These are phyloP conservation scores for Strix occidentalis DNA, from an alignment of 2,797 vertebrate species.

Conservation along the genomic window DNA sequence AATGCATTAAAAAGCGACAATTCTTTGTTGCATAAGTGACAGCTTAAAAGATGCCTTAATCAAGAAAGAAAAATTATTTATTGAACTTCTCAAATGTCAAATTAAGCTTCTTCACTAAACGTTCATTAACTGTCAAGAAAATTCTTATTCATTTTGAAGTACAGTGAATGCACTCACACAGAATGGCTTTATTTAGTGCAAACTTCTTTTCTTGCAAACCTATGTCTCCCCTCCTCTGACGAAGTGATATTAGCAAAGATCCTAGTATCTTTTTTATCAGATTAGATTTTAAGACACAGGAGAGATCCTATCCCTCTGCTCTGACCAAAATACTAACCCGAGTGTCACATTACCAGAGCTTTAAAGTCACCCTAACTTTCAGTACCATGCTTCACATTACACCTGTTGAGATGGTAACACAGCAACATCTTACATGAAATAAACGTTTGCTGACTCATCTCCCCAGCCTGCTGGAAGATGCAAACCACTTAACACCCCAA, in stretches of 20 bases:
- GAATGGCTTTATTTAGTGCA: neutral
- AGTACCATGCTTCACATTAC: neutral
- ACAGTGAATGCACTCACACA: neutral
- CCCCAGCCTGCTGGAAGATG: neutral
- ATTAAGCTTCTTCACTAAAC: slow-evolving; percentile 9
- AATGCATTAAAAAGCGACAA: neutral
- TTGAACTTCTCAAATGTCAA: slow-evolving; percentile 24
- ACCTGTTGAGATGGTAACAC: neutral
- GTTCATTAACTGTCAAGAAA: slow-evolving; percentile 19
- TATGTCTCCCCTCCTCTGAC: neutral
- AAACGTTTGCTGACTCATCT: neutral
- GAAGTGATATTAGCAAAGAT: neutral
- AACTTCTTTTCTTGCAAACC: neutral
- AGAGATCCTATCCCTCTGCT: neutral
- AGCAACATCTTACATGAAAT: neutral
- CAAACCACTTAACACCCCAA: neutral
- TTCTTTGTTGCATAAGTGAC: neutral
- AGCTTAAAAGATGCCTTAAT: slow-evolving; percentile 34
- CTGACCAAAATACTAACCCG: neutral
- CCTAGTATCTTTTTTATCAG: neutral
- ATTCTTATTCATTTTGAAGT: slow-evolving; percentile 4
- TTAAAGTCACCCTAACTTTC: neutral
- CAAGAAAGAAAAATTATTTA: slow-evolving; percentile 7
- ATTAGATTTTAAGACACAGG: neutral
- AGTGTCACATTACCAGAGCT: neutral